Base-by-base conservation (phyloP, 2,797 vertebrate species). In the Pseudocheirus occidentalis region DNA sequence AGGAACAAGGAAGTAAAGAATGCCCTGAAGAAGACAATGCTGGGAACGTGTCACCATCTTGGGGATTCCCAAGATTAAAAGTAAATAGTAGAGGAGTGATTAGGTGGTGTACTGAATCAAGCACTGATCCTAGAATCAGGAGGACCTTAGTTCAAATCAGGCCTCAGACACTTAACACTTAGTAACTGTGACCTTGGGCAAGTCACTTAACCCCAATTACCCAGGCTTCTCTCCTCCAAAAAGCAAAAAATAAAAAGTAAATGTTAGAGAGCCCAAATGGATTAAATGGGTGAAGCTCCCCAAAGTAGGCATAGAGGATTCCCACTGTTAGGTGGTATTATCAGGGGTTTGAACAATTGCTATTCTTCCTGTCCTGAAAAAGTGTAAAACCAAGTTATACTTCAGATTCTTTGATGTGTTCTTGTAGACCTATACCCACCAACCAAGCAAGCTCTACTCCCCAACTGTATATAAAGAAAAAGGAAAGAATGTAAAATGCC, bases 1-100 rank as follows among this genome's bases (percentile, higher is more conserved):
- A 97, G 97, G 90, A 98, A 97, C n/a, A 95, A 95, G 29, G 97
- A 97, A 62, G 92, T 97, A n/a, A 98, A 97, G 18, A 91, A 95
- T 24, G 97, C 96, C 46, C 93, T 97, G 91, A 94, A 50, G 40
- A 97, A 96, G 91, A 81, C 95, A 4, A 53, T 97, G 0, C 4
- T 97, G n/a, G 93, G 16, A 29, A 92, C 73, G 11, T 96, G 96
- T 12, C 55, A 53, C 21, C 57, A 5, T 55, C 10, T 12, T 11
- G 73, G 58, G 0, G 55, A 92, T 53, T 58, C 21, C 46, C 57
- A 27, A 7, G 91, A 91, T 12, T 97, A 93, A 97, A 2, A 13
- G 1, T 18, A 13, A 40, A 16, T 5, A 57, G 81, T 58, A 4
- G 92, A 40, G 16, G 21, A n/a, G 31, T 12, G 29, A 62, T 12